Conservation (phyloP, 2,888 invertebrate species). For the Leucozona laternaria region DNA sequence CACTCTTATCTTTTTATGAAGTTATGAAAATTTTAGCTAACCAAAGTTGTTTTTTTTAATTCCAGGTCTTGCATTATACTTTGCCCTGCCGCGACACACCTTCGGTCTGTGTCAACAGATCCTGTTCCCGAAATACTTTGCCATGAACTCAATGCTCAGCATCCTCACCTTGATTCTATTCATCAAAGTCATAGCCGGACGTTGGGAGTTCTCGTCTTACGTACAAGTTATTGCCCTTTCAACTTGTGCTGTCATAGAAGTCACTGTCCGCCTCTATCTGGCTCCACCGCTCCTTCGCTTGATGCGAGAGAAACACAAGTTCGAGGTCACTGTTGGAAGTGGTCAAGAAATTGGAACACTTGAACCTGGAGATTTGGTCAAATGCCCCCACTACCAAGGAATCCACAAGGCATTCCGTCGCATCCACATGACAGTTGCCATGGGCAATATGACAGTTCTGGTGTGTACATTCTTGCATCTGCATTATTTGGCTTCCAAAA, state of each 20-base stretch:
- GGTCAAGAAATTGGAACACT: slow-evolving; percentile 91
- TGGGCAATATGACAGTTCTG: slow-evolving; percentile 90
- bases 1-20: not conserved
- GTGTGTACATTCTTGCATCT: slow-evolving; percentile 88
- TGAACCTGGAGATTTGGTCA: slow-evolving; percentile 88
- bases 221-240: slow-evolving; percentile 84
- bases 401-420: slow-evolving; percentile 90
- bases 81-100: slow-evolving; percentile 92
- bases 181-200: slow-evolving; percentile 84
- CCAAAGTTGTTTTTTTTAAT: slow-evolving; percentile 63
- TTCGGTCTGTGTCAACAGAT: slow-evolving; percentile 95
- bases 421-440: slow-evolving; percentile 91
- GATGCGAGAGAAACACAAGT: slow-evolving; percentile 89
- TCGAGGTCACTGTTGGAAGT: slow-evolving; percentile 90
- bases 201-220: slow-evolving; percentile 85
- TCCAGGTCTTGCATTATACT: slow-evolving; percentile 93
- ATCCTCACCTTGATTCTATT: slow-evolving; percentile 90
- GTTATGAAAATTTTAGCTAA: not conserved
- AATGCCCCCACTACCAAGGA: slow-evolving; percentile 91
- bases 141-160: slow-evolving; percentile 90
- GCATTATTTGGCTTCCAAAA: slow-evolving; percentile 86
- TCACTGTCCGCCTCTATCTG: slow-evolving; percentile 90
- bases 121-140: slow-evolving; percentile 94
- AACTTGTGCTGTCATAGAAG: slow-evolving; percentile 86
- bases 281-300: slow-evolving; percentile 90